Evolutionary conservation across 2,797 vertebrate genomes (phyloP), one percentile per base, ranked within the genome.

Genomic region (Acestrorhynchus altus): DNA sequence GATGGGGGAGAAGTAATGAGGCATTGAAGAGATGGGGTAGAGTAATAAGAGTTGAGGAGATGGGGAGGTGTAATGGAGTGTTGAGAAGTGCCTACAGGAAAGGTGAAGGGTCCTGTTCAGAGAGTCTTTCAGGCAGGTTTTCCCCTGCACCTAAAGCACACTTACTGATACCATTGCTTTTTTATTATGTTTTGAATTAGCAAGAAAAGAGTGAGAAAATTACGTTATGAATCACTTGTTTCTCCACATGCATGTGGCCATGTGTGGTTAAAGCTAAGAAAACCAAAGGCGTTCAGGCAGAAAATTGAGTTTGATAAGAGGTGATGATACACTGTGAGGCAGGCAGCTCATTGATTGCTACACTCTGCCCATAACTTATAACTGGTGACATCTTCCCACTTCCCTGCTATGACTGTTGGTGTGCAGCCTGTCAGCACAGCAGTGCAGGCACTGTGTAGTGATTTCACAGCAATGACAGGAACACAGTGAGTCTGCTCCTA

Each of bases 401-500:
- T 70, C 13, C 61, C 26, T 0, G 65, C 59, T 69, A 64, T 3
- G 3, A 51, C 49, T 63, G 44, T 73, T 49, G 77, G 70, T 64
- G 16, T 61, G 51, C 44, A 31, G 24, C 51, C 60, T 61, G 71
- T 74, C 77, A 71, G 54, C 47, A 15, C 64, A 66, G 46, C 15
- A n/a, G 59, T 5, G 18, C 42, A 49, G 31, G 13, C 72, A 63
- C 46, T 28, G 40, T 74, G 74, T 75, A 42, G 47, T 16, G 65
- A 77, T 44, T 72, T 75, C 66, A 67, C 47, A 35, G 20, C 66
- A 52, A 72, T 72, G 35, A 71, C 73, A 65, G 64, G 51, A 82
- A 64, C 74, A 78, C 61, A 18, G 20, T 28, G 66, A 56, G 60
- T 79, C 68, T 78, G 35, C 57, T 82, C 93, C 92, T 94, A 98